Conservation (phyloP, 2,113 vertebrate species). For the Pseudonaja textilis region DNA sequence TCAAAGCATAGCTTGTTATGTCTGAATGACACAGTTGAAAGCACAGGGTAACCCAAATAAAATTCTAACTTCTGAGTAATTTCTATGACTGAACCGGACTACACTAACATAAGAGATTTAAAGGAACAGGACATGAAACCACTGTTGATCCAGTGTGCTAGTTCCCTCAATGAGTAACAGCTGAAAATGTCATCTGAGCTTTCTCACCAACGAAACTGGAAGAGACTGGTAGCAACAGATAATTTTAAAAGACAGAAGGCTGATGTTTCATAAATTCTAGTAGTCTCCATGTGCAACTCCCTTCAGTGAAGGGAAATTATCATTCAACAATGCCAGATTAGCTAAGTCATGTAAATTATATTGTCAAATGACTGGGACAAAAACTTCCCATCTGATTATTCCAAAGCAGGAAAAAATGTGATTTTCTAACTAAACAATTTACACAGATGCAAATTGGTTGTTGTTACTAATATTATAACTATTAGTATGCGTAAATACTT, state of each 20-base stretch:
- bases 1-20: not conserved
- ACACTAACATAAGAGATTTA: not conserved
- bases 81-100: not conserved
- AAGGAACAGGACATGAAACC: not conserved
- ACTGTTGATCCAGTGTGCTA: not conserved
- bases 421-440: not conserved
- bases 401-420: not conserved
- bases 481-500: not conserved
- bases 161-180: not conserved
- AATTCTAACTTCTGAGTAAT: not conserved
- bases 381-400: not conserved
- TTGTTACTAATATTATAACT: not conserved
- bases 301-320: not conserved
- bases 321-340: not conserved
- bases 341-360: not conserved
- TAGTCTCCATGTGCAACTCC: not conserved
- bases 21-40: not conserved
- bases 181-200: not conserved
- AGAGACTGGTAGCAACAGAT: not conserved
- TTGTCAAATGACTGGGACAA: not conserved
- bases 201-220: not conserved
- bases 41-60: not conserved
- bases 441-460: not conserved
- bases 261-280: not conserved
- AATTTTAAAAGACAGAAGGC: not conserved